Conservation (phyloP, 2,113 vertebrate genomes). For the Pterocles burchelli region DNA sequence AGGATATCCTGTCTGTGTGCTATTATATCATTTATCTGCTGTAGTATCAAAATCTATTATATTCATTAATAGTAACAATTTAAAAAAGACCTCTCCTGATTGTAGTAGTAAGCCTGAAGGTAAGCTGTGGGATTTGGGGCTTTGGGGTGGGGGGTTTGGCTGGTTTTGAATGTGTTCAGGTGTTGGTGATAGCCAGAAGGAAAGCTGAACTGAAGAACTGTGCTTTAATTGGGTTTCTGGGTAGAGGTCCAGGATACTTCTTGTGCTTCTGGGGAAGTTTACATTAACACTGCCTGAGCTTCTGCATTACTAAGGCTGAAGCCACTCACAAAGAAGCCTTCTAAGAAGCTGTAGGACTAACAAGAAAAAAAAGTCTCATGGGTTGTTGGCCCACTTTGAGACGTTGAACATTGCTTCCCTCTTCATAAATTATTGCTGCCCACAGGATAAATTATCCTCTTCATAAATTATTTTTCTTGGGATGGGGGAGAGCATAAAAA, state of each 20-base stretch:
- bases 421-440: background rate
- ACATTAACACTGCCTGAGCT: background rate
- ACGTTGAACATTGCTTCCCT: background rate
- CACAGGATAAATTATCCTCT: too few species aligned
- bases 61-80: background rate
- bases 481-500: rapidly evolving
- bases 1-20: background rate
- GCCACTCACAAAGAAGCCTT: background rate
- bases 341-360: background rate
- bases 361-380: background rate
- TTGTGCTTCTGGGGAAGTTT: background rate
- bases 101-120: background rate
- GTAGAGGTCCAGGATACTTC: background rate
- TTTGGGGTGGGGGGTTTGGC: background rate
- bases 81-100: background rate
- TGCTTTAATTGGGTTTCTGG: background rate
- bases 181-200: background rate
- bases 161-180: background rate
- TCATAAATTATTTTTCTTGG: background rate
- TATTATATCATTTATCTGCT: background rate
- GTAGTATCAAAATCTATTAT: background rate
- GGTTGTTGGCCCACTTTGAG: background rate
- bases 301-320: background rate
- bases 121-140: background rate
- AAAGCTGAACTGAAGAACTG: background rate